Evolutionary conservation across 2,888 invertebrate species (phyloP), one percentile per base, ranked within the genome.

Genomic region (Xestia rhomboidea): DNA sequence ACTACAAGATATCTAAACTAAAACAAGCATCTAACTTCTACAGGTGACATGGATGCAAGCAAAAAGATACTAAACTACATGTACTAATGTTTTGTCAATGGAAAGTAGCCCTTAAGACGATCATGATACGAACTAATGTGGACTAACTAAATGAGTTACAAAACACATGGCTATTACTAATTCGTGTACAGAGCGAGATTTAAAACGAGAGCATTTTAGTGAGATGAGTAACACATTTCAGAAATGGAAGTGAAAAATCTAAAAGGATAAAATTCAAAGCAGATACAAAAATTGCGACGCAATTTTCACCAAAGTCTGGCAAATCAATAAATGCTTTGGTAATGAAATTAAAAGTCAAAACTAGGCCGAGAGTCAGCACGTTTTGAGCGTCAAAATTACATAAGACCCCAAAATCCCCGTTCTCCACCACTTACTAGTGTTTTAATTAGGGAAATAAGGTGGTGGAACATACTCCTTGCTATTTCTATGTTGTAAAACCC

Each of bases 1-100:
- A 84, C 85, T 79, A 87, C 87, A 80, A 77, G 71, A 68, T 30
- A 27, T 81, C 79, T 85, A 84, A 72, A 87, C 85, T 87, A 89
- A 49, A 66, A 85, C 79, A 88, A 88, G 88, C 87, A 83, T 83
- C 87, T 90, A 90, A 87, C 77, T 81, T 84, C 83, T 86, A 86
- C 85, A 77, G 83, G 89, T 87, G 87, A 85, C 68, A 84, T 82
- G 87, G 82, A 80, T 82, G 83, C 89, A 87, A 89, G 88, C 88
- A 79, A 83, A 85, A 85, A 73, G 60, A 49, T 77, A 49, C 84
- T 84, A 86, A 66, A 70, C 83, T 87, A 89, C 78, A 73, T 82
- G 76, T 85, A 70, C 81, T 75, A 73, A 84, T 83, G 76, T 72
- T 68, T 68, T 79, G 57, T 82, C 79, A 80, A 76, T 77, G 76